Base-by-base conservation (phyloP, 2,888 invertebrate species). In the Heliconius sara region DNA sequence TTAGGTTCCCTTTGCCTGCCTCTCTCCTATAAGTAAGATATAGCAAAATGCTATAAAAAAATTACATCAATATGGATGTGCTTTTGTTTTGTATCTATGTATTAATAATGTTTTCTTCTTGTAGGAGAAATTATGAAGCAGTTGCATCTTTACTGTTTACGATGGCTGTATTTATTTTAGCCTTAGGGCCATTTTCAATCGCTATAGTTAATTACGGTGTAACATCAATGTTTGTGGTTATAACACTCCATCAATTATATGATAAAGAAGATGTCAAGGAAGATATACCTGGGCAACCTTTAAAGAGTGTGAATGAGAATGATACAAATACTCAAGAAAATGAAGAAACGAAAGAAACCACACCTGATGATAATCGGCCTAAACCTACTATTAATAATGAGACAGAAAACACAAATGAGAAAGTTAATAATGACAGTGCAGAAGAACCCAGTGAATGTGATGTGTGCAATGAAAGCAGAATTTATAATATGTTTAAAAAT, bases 131-230 rank as follows among this genome's bases (percentile, higher is more conserved):
- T 85, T 95, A 95, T 83, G 91, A 92, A 30, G 86, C 89, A 52
- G 83, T 96, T 2, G 88, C 95, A 34, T 87, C 94, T 16, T 82
- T 96, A 27, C 86, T 97, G 25, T 96, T 96, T 82, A 87, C 92
- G 0, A 89, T 96, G 85, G 96, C 96, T 25, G 91, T 96, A 12
- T 87, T 95, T 39, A 93, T 96, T 74, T 88, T 97, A 81, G 91
- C 96, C 10, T 95, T 96, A 82, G 96, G 96, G 4, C 96, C 96
- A 30, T 92, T 96, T 73, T 96, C 96, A 0, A 86, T 97, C 10
- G 95, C 96, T 84, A 92, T 96, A 25, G 92, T 97, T 12, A 96
- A 96, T 86, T 96, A 96, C 85, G 91, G 96, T 47, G 91, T 97
- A 68, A 92, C 96, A 25, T 88, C 93, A 10, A 93, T 96, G 83